Conservation (phyloP, 2,113 vertebrate species). For the Cebus imitator region DNA sequence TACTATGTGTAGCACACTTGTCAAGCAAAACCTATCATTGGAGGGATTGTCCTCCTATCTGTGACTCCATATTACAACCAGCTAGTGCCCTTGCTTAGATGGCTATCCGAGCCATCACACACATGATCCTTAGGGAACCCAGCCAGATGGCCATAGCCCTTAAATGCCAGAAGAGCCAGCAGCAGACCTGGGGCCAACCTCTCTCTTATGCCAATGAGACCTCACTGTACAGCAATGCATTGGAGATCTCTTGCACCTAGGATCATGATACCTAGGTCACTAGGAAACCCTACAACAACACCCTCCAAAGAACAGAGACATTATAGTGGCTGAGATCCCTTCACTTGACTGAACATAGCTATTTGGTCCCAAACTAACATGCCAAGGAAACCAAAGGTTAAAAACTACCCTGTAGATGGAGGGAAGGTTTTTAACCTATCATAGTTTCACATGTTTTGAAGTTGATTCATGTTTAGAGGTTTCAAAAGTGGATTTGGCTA, state of each 20-base stretch:
- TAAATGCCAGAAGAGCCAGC: not conserved
- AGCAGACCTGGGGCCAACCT: not conserved
- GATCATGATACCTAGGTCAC: not conserved
- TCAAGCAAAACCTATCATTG: not conserved
- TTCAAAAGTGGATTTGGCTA: not conserved
- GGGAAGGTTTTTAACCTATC: not conserved
- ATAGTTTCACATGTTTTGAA: not conserved
- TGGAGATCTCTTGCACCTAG: not conserved
- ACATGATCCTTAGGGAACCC: not conserved
- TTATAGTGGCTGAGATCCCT: not conserved
- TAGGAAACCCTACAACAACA: not conserved
- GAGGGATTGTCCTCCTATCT: not conserved
- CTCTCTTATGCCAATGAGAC: not conserved
- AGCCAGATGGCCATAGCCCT: not conserved
- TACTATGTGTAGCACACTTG: not conserved
- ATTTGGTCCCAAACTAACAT: not conserved
- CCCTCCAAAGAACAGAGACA: not conserved
- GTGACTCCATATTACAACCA: not conserved
- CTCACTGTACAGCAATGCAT: not conserved
- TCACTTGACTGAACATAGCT: not conserved
- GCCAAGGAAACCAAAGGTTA: not conserved
- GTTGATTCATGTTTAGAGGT: not conserved
- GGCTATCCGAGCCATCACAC: not conserved
- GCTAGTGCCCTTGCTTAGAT: not conserved
- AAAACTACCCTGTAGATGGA: not conserved